Evolutionary conservation across 2,797 vertebrate species (phyloP).

Genomic region (Loris lydekkerianus): DNA sequence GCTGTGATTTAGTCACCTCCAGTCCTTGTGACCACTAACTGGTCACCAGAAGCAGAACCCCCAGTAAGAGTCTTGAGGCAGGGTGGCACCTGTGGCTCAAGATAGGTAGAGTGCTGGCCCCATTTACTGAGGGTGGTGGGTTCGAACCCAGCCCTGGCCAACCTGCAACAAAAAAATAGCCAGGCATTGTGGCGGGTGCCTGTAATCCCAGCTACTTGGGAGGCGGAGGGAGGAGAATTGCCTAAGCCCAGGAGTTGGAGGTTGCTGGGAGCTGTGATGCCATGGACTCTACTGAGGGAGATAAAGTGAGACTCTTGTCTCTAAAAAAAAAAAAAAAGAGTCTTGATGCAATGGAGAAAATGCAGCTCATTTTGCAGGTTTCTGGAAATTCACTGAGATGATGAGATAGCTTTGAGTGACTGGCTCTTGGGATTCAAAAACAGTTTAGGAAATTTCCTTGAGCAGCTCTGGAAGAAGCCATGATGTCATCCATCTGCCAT

Average conservation of each 20-base stretch:
- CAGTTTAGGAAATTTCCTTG: conserved; percentile 20
- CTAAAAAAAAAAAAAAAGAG: neutral
- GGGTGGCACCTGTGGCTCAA: too few relatives aligned
- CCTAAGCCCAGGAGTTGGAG: too few relatives aligned
- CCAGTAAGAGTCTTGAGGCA: neutral
- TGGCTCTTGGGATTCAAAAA: neutral
- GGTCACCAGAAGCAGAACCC: neutral
- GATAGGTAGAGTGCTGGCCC: too few relatives aligned
- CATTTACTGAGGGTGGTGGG: too few relatives aligned
- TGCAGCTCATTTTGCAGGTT: neutral
- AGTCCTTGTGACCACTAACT: neutral
- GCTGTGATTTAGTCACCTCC: conserved; percentile 48
- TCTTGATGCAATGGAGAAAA: neutral
- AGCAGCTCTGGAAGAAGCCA: neutral
- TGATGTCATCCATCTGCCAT: neutral
- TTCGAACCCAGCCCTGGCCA: too few relatives aligned
- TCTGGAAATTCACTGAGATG: conserved; percentile 30
- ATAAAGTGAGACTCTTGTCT: too few relatives aligned
- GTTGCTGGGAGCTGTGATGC: too few relatives aligned
- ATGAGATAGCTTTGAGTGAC: neutral
- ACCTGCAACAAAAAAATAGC: too few relatives aligned
- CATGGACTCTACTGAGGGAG: too few relatives aligned
- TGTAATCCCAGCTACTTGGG: too few relatives aligned
- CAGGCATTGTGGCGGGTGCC: too few relatives aligned
- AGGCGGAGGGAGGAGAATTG: neutral